Conservation (phyloP, 2,888 invertebrate species). For the Watsonalla cultraria region DNA sequence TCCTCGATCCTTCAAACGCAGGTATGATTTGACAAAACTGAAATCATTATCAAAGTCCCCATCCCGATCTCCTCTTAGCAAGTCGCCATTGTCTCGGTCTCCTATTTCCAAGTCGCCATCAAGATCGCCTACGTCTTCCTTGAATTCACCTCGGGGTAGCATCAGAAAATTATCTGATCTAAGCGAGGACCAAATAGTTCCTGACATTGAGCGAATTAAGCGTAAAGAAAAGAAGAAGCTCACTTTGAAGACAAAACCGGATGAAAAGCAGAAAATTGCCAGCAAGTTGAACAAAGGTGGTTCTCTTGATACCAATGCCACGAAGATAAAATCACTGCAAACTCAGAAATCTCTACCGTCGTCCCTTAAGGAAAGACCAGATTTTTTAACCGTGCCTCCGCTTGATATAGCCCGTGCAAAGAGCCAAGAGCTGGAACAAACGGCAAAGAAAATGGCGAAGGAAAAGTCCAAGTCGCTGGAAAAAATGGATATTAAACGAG, state of each 20-base stretch:
- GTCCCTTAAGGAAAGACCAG: conserved; percentile 70
- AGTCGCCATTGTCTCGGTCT: conserved; percentile 68
- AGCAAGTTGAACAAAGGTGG: conserved; percentile 70
- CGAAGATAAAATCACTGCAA: conserved; percentile 65
- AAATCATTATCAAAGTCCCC: conserved; percentile 61
- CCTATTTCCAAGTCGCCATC: conserved; percentile 74
- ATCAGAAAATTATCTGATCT: conserved; percentile 72
- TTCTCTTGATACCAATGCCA: conserved; percentile 70
- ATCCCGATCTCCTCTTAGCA: conserved; percentile 66
- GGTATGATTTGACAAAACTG: conserved; percentile 64
- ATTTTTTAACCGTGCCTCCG: conserved; percentile 73
- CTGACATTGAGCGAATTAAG: conserved; percentile 71
- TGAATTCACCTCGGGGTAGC: conserved; percentile 73
- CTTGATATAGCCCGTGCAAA: conserved; percentile 79
- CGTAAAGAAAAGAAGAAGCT: conserved; percentile 70
- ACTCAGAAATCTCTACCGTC: conserved; percentile 78
- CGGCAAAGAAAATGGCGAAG: conserved; percentile 73
- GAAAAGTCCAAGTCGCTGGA: conserved; percentile 85
- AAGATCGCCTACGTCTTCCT: conserved; percentile 72
- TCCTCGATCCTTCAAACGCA: conserved; percentile 70
- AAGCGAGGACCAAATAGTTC: conserved; percentile 74
- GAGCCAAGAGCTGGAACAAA: conserved; percentile 80
- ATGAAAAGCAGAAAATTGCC: conserved; percentile 60
- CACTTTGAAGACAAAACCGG: conserved; percentile 64
- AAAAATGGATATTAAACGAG: conserved; percentile 79